These are phyloP conservation scores for Hyles euphorbiae DNA, from an alignment of 1,140 invertebrate species.

Conservation along the genomic window DNA sequence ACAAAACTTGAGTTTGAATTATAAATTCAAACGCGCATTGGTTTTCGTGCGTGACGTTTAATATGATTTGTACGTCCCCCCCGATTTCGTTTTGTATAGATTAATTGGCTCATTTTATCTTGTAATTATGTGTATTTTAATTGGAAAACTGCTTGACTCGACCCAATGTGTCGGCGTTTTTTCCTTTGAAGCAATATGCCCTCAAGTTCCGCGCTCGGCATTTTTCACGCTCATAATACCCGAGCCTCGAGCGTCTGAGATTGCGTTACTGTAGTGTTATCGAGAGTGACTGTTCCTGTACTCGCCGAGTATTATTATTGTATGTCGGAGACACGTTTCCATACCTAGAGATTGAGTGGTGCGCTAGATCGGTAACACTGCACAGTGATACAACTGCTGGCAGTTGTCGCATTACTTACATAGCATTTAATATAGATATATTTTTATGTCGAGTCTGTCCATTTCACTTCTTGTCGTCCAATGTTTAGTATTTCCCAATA, in stretches of 20 bases:
- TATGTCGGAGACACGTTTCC: no score
- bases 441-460: no score
- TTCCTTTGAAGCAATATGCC: neutral
- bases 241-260: conserved; percentile 35
- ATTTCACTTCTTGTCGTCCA: no score
- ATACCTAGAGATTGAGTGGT: no score
- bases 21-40: no score
- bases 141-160: no score
- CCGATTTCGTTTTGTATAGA: no score
- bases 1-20: no score
- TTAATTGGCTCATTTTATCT: no score
- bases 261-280: conserved; percentile 20
- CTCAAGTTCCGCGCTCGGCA: conserved; percentile 24
- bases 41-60: no score
- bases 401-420: conserved; percentile 27
- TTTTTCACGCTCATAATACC: conserved; percentile 37
- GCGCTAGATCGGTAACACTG: conserved; percentile 8
- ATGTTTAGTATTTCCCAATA: neutral
- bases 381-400: conserved; percentile 37
- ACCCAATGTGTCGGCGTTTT: neutral
- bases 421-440: neutral
- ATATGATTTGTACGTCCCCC: no score
- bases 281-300: conserved; percentile 1
- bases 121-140: no score
- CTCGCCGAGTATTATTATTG: neutral